These are phyloP conservation scores for Adineta ricciae DNA, from an alignment of 2,888 invertebrate species.

Conservation along the genomic window DNA sequence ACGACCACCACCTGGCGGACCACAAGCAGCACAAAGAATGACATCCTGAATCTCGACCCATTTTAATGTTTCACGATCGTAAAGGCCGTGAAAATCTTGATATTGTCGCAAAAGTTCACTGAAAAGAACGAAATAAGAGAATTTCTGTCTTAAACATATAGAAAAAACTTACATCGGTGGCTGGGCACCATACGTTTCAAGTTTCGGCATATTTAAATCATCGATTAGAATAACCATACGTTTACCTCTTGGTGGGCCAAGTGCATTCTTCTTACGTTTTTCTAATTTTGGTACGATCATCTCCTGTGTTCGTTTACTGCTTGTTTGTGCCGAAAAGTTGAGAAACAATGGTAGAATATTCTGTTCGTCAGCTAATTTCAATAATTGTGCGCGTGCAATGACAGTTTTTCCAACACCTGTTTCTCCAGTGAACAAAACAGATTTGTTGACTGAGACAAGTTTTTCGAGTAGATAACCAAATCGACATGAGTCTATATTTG, in stretches of 20 bases:
- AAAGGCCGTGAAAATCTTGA: constrained; percentile 68
- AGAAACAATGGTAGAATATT: constrained; percentile 66
- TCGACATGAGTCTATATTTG: constrained; percentile 77
- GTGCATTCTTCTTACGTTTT: constrained; percentile 65
- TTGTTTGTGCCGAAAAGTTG: constrained; percentile 83
- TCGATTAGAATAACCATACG: constrained; percentile 74
- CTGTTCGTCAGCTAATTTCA: constrained; percentile 57
- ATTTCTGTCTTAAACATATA: not conserved
- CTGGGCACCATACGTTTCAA: constrained; percentile 51
- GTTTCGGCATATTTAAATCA: constrained; percentile 76
- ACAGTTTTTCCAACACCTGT: constrained; percentile 80
- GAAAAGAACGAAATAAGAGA: not conserved
- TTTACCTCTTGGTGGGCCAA: constrained; percentile 71
- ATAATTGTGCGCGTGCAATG: constrained; percentile 66
- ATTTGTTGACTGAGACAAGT: constrained; percentile 62
- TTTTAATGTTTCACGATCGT: constrained; percentile 73
- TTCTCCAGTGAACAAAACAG: constrained; percentile 78
- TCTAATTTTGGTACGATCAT: constrained; percentile 76
- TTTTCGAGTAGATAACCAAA: constrained; percentile 71
- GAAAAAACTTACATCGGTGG: constrained; percentile 43
- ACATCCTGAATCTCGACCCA: constrained; percentile 79
- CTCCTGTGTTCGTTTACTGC: constrained; percentile 68
- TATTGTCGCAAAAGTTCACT: constrained; percentile 59
- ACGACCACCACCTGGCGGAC: constrained; percentile 50
- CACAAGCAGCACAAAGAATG: constrained; percentile 54